These are phyloP conservation scores for Pantherophis guttatus DNA, from an alignment of 2,113 vertebrate genomes.

Conservation along the genomic window DNA sequence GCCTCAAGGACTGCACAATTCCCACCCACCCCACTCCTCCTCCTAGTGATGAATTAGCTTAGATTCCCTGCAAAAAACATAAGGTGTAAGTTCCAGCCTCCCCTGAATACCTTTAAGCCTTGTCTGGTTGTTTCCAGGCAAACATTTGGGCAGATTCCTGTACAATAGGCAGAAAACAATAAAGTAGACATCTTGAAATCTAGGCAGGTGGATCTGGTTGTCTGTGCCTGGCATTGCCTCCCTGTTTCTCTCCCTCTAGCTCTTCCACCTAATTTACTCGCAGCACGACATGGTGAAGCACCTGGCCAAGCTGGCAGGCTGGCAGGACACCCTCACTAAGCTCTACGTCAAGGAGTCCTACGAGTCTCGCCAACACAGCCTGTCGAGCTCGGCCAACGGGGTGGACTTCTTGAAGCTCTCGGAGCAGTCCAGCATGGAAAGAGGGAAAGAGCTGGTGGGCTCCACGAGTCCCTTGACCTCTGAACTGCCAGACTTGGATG, in stretches of 20 bases:
- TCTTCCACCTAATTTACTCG: conserved; percentile 89
- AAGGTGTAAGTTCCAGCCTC: background rate
- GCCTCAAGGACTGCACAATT: background rate
- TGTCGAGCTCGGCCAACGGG: conserved; percentile 42
- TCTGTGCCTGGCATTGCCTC: background rate
- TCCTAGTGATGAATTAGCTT: background rate
- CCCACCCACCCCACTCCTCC: no score
- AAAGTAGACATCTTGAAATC: background rate
- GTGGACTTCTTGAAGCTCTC: conserved; percentile 34
- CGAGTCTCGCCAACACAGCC: conserved; percentile 65
- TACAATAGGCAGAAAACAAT: background rate
- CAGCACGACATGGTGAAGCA: conserved; percentile 85
- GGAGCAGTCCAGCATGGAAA: background rate
- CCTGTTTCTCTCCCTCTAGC: conserved; percentile 60
- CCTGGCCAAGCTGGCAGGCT: conserved; percentile 81
- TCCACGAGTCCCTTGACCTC: accelerated
- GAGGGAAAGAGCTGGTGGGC: conserved; percentile 33
- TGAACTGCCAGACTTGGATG: conserved; percentile 51
- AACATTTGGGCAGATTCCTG: background rate
- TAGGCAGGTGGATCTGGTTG: background rate
- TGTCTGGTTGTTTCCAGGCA: background rate
- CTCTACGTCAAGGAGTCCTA: conserved; percentile 91
- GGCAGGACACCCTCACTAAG: conserved; percentile 93
- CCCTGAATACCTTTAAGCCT: background rate
- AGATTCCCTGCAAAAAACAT: background rate